Percentiles rank a stretch among this genome's conserved stretches.
These are phyloP conservation scores for Carcharodon carcharias DNA, from an alignment of 2,797 vertebrate genomes.

Conservation along the genomic window DNA sequence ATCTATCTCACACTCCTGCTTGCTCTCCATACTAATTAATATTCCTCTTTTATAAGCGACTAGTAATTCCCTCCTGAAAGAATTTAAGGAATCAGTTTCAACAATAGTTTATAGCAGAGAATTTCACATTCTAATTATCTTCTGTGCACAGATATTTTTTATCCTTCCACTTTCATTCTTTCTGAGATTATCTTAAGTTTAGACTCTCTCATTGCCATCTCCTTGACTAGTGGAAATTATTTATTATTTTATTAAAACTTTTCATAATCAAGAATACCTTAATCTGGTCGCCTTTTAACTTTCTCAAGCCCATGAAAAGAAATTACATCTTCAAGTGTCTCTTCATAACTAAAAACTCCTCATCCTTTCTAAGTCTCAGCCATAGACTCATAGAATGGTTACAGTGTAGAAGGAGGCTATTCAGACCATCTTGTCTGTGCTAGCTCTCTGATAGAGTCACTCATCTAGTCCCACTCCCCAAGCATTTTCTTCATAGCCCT, in stretches of 20 bases:
- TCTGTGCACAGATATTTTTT: not conserved
- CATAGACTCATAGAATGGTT: no score
- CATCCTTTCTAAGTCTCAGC: no score
- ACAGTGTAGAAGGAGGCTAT: no score
- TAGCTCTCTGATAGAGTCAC: no score
- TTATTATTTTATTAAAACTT: not conserved
- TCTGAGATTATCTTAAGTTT: not conserved
- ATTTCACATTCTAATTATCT: not conserved
- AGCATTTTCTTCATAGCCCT: no score
- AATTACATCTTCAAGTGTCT: no score
- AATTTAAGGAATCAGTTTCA: not conserved
- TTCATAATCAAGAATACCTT: no score
- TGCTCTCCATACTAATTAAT: not conserved
- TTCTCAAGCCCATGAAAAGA: no score
- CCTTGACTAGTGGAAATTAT: not conserved
- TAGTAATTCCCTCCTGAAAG: not conserved
- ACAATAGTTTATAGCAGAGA: not conserved
- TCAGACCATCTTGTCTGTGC: no score
- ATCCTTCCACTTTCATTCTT: not conserved
- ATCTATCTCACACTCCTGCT: not conserved
- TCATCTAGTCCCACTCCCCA: no score
- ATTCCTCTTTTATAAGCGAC: not conserved
- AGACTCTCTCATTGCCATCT: not conserved
- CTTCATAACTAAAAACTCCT: no score
- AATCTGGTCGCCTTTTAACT: no score